Conservation (phyloP, 2,888 invertebrate species). For the Chrysolina americana region DNA sequence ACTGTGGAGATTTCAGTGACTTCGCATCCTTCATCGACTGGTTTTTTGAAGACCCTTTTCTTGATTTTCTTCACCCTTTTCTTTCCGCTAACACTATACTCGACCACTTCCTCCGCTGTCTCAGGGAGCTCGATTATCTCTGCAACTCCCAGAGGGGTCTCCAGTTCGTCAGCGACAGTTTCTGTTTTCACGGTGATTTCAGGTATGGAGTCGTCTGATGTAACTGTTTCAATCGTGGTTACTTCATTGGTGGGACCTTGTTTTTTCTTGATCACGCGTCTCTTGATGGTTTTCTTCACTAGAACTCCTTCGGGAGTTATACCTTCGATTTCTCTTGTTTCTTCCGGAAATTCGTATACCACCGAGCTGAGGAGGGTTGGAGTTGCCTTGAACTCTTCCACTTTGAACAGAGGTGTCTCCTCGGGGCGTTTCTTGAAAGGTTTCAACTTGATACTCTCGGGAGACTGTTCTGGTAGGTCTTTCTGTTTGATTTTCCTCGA, state of each 20-base stretch:
- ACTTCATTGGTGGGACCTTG: slow-evolving; percentile 64
- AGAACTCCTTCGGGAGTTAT: slow-evolving; percentile 48
- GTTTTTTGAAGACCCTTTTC: slow-evolving; percentile 64
- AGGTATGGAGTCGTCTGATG: slow-evolving; percentile 61
- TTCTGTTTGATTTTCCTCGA: slow-evolving; percentile 57
- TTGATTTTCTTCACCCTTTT: slow-evolving; percentile 62
- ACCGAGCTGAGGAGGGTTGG: slow-evolving; percentile 43
- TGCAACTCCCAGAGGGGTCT: slow-evolving; percentile 39
- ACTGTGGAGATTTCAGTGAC: slow-evolving; percentile 61
- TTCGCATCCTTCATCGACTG: slow-evolving; percentile 63
- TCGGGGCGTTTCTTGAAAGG: slow-evolving; percentile 61
- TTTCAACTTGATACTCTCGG: slow-evolving; percentile 64
- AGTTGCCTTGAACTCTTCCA: slow-evolving; percentile 51
- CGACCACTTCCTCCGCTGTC: slow-evolving; percentile 55
- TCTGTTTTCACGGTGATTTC: slow-evolving; percentile 60
- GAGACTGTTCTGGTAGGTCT: slow-evolving; percentile 58
- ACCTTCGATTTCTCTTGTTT: slow-evolving; percentile 37
- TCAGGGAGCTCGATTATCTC: slow-evolving; percentile 60
- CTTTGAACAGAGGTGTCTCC: slow-evolving; percentile 55
- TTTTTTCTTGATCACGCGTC: slow-evolving; percentile 67
- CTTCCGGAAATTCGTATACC: slow-evolving; percentile 50
- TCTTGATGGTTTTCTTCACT: slow-evolving; percentile 62
- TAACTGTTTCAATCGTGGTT: slow-evolving; percentile 55
- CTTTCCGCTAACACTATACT: slow-evolving; percentile 59
- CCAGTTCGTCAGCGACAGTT: slow-evolving; percentile 48